These are phyloP conservation scores for Phortica magna DNA, from an alignment of 2,888 invertebrate genomes.

Conservation along the genomic window DNA sequence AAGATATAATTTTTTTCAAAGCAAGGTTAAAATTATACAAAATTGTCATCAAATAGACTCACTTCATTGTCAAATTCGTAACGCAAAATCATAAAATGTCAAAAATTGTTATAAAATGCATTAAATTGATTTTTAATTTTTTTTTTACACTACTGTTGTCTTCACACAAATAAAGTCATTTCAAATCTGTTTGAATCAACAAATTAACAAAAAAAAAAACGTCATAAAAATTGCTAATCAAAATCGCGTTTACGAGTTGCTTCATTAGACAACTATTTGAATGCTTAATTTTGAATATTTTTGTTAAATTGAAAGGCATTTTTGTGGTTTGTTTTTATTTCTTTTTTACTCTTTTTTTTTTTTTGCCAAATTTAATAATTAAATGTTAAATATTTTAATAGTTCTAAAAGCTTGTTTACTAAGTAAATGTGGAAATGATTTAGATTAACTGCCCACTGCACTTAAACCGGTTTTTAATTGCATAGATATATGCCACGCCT, in stretches of 20 bases:
- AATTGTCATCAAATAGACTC: background rate
- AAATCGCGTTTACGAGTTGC: constrained; percentile 5
- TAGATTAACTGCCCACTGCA: constrained; percentile 8
- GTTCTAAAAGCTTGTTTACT: too few relatives aligned
- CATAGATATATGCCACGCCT: constrained; percentile 3
- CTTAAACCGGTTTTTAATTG: constrained; percentile 11
- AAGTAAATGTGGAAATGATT: background rate
- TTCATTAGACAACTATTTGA: constrained; percentile 27
- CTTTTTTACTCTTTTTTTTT: background rate
- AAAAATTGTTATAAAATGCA: constrained; percentile 21
- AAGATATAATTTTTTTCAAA: background rate
- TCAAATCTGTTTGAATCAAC: too few relatives aligned
- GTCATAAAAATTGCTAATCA: constrained; percentile 23
- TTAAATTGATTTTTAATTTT: constrained; percentile 28
- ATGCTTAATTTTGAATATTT: background rate
- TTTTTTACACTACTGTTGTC: background rate
- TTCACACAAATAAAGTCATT: constrained; percentile 13
- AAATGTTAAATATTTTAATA: too few relatives aligned
- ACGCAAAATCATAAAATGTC: constrained; percentile 18
- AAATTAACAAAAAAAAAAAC: background rate
- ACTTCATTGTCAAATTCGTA: background rate
- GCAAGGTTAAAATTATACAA: background rate
- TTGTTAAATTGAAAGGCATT: too few relatives aligned
- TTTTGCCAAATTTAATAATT: background rate
- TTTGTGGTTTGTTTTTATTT: background rate